phyloP scores from a whole-genome alignment of 2,113 vertebrate species.

The Daubentonia madagascariensis region DNA sequence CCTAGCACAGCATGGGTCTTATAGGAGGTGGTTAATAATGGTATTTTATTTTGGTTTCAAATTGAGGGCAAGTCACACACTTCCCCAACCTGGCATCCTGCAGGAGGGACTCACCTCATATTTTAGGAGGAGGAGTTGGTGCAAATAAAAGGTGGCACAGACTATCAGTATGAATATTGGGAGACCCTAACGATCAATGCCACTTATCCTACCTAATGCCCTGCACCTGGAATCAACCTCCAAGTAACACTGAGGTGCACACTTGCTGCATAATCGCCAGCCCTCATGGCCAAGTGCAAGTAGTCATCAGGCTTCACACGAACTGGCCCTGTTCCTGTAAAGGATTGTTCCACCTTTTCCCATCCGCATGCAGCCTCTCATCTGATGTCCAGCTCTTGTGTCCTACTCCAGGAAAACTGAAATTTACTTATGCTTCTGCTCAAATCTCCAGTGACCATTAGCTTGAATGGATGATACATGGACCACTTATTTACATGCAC shows the following conservation, averaged over 20 bases:
- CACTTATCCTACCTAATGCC: not conserved
- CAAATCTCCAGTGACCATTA: not conserved
- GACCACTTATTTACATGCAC: not conserved
- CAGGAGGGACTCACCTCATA: not conserved
- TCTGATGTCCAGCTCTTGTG: not conserved
- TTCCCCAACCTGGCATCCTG: not conserved
- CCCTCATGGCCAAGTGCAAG: not conserved
- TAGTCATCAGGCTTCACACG: not conserved
- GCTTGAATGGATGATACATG: not conserved
- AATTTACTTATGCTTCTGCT: not conserved
- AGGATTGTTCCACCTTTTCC: not conserved
- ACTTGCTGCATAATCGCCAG: too few relatives aligned
- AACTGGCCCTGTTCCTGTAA: not conserved
- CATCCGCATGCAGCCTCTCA: not conserved
- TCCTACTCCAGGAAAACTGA: not conserved
- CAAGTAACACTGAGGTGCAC: too few relatives aligned
- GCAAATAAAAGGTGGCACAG: not conserved
- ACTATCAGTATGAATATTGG: not conserved
- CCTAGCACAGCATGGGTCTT: rapidly evolving
- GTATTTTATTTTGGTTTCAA: not conserved
- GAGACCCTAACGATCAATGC: not conserved
- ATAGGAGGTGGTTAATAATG: not conserved
- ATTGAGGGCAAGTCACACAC: too few relatives aligned
- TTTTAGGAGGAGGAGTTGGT: not conserved
- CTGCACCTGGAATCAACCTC: not conserved